Percentiles rank a stretch among this genome's conserved stretches.
These are phyloP conservation scores for Melitaea cinxia DNA, from an alignment of 1,140 invertebrate genomes.

Conservation along the genomic window DNA sequence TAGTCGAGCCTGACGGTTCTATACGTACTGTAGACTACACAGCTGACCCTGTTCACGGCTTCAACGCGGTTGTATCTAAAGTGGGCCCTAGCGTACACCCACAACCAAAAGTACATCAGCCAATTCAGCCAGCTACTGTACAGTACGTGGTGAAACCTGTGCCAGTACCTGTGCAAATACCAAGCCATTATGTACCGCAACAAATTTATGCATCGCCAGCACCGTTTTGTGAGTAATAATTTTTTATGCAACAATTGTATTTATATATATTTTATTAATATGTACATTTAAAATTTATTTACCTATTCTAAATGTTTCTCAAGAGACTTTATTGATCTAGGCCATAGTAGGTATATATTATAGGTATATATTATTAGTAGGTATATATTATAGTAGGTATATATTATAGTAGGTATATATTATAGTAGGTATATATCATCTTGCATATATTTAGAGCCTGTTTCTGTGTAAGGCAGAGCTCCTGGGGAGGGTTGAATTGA, in stretches of 20 bases:
- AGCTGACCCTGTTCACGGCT: conserved; percentile 82
- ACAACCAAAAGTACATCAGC: conserved; percentile 48
- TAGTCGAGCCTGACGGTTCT: conserved; percentile 87
- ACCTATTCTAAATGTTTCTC: no score
- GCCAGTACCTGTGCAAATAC: conserved; percentile 59
- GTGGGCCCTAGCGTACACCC: conserved; percentile 81
- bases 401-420: no score
- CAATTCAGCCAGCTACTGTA: conserved; percentile 34
- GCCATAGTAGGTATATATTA: no score
- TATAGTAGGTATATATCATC: no score
- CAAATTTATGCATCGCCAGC: conserved; percentile 60
- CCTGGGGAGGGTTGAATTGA: no score
- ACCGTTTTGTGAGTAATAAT: conserved; percentile 72
- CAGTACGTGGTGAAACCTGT: conserved; percentile 55
- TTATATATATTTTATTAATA: background rate
- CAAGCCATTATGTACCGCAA: conserved; percentile 42
- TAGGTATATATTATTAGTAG: no score
- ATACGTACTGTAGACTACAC: conserved; percentile 85
- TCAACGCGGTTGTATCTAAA: conserved; percentile 83
- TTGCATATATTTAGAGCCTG: no score
- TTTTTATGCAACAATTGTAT: background rate
- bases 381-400: no score
- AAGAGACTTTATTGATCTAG: no score
- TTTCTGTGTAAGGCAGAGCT: no score
- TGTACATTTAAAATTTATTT: background rate